These are phyloP conservation scores for Microlaimidae sp. DNA, from an alignment of 2,888 invertebrate species.

Conservation along the genomic window DNA sequence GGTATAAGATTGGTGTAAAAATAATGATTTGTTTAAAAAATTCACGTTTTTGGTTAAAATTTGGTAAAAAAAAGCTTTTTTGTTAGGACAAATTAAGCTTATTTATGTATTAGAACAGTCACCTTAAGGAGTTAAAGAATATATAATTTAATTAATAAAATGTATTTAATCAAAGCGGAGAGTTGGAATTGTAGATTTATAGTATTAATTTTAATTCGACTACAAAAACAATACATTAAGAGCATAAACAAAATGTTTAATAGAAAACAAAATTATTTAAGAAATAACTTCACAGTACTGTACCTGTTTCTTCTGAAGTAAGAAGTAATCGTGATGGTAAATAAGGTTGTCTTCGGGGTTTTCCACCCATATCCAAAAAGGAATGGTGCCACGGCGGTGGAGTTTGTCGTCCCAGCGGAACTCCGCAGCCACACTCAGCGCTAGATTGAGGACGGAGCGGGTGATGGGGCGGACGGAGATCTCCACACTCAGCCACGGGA, in stretches of 20 bases:
- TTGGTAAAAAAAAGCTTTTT: too few relatives aligned
- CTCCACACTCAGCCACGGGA: conserved; percentile 66
- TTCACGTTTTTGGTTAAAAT: too few relatives aligned
- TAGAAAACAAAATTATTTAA: conserved; percentile 1
- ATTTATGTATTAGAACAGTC: too few relatives aligned
- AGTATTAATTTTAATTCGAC: too few relatives aligned
- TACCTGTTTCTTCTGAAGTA: conserved; percentile 60
- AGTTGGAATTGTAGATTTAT: too few relatives aligned
- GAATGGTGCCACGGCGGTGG: conserved; percentile 67
- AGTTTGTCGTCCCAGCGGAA: conserved; percentile 40
- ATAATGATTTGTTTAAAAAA: too few relatives aligned
- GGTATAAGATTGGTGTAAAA: too few relatives aligned
- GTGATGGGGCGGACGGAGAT: conserved; percentile 85
- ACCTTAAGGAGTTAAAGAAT: too few relatives aligned
- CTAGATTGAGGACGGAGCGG: conserved; percentile 38
- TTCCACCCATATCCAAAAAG: conserved; percentile 95
- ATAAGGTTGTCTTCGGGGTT: conserved; percentile 82
- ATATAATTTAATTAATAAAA: too few relatives aligned
- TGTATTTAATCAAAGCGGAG: too few relatives aligned
- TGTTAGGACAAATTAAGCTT: too few relatives aligned
- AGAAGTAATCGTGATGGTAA: conserved; percentile 84
- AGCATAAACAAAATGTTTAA: conserved; percentile 1
- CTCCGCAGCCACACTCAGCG: conserved; percentile 42
- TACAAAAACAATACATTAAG: conserved; percentile 18
- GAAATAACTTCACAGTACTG: background rate